Conservation (phyloP, 2,113 vertebrate genomes). For the Pterocles burchelli region DNA sequence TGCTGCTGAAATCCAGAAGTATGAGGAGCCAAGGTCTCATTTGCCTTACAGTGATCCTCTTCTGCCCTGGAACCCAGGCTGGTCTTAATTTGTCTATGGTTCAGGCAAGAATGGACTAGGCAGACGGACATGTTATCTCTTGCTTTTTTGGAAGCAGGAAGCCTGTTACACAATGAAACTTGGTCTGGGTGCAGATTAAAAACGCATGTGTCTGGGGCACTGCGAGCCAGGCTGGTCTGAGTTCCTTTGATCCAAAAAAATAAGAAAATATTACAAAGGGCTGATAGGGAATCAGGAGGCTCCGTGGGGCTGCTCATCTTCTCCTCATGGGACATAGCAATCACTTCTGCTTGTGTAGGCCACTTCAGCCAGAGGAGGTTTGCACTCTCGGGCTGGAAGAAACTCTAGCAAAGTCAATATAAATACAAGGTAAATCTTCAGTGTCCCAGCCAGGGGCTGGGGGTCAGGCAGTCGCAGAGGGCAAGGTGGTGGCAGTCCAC, state of each 20-base stretch:
- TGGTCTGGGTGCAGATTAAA: conserved; percentile 54
- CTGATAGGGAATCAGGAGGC: neutral
- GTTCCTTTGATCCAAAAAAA: neutral
- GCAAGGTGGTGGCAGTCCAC: neutral
- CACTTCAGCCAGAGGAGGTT: neutral
- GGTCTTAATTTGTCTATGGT: conserved; percentile 72
- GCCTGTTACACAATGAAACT: conserved; percentile 62
- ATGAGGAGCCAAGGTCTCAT: conserved; percentile 26
- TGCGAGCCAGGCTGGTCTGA: neutral
- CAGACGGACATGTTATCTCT: conserved; percentile 70
- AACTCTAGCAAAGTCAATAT: neutral
- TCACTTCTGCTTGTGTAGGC: neutral
- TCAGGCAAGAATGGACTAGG: conserved; percentile 71
- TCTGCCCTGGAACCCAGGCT: conserved; percentile 73
- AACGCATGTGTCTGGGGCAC: conserved; percentile 49
- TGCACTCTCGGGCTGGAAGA: neutral
- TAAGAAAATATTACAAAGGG: neutral
- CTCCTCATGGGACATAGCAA: rapidly evolving
- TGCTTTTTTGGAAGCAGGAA: conserved; percentile 64
- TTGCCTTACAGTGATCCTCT: conserved; percentile 65
- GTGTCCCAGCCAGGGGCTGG: rapidly evolving
- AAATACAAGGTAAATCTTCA: neutral
- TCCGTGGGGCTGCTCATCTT: neutral
- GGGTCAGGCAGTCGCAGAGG: rapidly evolving
- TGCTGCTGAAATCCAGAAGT: conserved; percentile 27